Evolutionary conservation across 2,113 vertebrate genomes (phyloP), one percentile per base, ranked within the genome.

Genomic region (Sceloporus undulatus): DNA sequence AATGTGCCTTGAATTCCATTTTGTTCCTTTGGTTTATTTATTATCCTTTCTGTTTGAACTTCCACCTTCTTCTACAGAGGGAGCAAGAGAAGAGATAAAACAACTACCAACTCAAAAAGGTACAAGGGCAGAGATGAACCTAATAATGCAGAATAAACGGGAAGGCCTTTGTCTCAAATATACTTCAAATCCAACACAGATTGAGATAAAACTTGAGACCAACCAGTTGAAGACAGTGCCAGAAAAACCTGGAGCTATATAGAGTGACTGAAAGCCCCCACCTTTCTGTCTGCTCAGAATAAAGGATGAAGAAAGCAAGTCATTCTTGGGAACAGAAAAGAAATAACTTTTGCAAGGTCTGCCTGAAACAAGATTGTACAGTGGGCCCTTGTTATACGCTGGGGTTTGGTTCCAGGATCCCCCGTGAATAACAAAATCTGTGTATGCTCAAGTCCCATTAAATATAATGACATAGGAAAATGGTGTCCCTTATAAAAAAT

Each of bases 1-100:
- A 0, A 88, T 86, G 86, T 76, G 77, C 59, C 0, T 52, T 80
- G 89, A 91, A 92, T 85, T 94, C 89, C 92, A 85, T 83, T 95
- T 89, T 93, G 89, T 89, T 91, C 92, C 91, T 91, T 80, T 89
- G 82, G 34, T 91, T 94, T 93, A 94, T 94, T 94, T 94, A 91
- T 92, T 90, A 70, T 94, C 86, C 92, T 85, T 90, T 91, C 91
- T 80, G 89, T 89, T 92, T 87, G 92, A 94, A 85, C 81, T 91
- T 92, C 68, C 91, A 91, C 52, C 79, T 92, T 66, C 91, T 85
- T 87, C 84, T 0, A 0, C 0, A 3, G 91, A 3, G 88, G 1
- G 3, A 83, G 86, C 81, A 83, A 80, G 10, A 0, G 70, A 68
- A 81, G 42, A 84, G 73, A 91, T 87, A 87, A 92, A 21, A 14